phyloP scores from a whole-genome alignment of 1,140 invertebrate genomes.

The Adelges cooleyi region DNA sequence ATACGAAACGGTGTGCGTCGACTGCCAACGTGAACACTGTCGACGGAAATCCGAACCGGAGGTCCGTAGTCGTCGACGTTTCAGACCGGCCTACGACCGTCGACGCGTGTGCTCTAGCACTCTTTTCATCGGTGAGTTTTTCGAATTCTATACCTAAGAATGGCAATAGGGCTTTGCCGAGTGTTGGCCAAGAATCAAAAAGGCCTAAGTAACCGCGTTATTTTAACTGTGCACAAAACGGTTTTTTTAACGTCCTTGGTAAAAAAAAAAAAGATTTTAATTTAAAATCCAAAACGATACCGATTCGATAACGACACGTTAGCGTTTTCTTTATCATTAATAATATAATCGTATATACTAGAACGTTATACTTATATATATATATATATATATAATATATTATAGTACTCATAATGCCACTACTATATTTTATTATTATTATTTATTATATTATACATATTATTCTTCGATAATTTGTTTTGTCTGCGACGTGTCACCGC shows the following conservation, averaged over 20 bases:
- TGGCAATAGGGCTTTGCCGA: no score
- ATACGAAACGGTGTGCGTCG: background rate
- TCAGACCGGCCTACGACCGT: background rate
- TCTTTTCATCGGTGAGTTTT: slow-evolving; percentile 12
- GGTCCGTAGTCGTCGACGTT: background rate
- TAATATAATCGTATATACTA: no score
- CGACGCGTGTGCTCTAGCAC: background rate
- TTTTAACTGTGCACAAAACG: background rate
- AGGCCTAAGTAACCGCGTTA: background rate
- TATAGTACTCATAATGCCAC: no score
- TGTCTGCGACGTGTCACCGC: no score
- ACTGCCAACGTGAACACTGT: slow-evolving; percentile 13
- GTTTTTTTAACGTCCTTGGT: background rate
- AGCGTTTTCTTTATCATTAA: slow-evolving; percentile 4
- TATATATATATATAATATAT: no score
- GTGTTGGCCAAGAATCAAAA: no score
- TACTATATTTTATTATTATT: no score
- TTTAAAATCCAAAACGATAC: no score
- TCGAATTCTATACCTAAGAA: no score
- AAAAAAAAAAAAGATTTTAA: background rate
- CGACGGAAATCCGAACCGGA: background rate
- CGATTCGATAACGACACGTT: background rate
- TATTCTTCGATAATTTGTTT: no score
- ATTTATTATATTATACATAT: no score
- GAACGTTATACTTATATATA: no score